Evolutionary conservation across 1,140 invertebrate genomes (phyloP), one percentile per base, ranked within the genome.

Genomic region (Drosophila hydei): DNA sequence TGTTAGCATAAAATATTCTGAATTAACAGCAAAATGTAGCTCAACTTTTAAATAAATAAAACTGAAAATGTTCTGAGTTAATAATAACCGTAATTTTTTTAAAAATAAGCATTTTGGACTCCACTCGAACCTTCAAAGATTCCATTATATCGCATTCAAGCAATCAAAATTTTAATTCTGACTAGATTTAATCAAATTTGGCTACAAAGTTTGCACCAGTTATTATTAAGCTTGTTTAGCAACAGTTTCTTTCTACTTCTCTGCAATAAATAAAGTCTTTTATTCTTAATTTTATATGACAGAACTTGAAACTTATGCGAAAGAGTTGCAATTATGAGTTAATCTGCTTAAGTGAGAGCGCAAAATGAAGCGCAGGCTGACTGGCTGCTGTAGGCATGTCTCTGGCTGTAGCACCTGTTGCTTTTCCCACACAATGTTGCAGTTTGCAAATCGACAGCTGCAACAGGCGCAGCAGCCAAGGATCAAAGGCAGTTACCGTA

Each of bases 401-500:
- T 40, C 4, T 40, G 38, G 38, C 14, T 68, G 65, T 56, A 88
- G 85, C 87, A 90, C 87, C 87, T 90, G 87, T 90, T 90, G 87
- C 64, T 69, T 87, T 90, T 90, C 81, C 88, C 88, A 90, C 87
- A 65, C 72, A 60, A 59, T 61, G 45, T 70, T 51, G 58, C 64
- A 30, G 45, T 65, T 65, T 56, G 47, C 55, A 43, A 77, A 77
- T 74, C 55, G 50, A 38, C 67, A 62, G 43, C 45, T 52, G 42
- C 30, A 60, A 42, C 63, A 25, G 23, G 48, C 30, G 16, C 40
- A 19, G 38, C 38, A 50, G n/a, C n/a, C n/a, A 73, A 77, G 77
- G 77, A 87, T 78, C 77, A 88, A 88, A 88, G 77, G 81, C 70
- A 60, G 78, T 81, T 81, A 84, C 80, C 80, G 79, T 79, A 77